Percentiles rank a stretch among this genome's conserved stretches.
phyloP scores from a whole-genome alignment of 2,888 invertebrate species.

The Chirona hameri region DNA sequence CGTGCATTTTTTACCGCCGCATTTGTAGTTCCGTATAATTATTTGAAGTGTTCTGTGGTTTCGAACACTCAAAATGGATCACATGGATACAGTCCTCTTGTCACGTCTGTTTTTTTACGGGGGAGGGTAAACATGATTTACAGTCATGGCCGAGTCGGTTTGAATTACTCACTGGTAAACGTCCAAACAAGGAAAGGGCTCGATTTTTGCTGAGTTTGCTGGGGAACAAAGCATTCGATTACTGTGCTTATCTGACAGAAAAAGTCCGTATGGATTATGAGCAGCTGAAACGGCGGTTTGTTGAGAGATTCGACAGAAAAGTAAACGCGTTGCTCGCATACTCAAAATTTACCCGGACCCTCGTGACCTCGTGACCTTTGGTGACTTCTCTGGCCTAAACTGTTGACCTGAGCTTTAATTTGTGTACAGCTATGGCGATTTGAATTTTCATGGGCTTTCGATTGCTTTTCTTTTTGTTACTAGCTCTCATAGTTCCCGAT shows the following conservation, averaged over 20 bases:
- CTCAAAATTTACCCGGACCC: background rate
- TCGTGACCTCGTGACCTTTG: no score
- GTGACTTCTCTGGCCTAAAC: no score
- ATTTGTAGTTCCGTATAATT: no score
- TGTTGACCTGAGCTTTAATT: no score
- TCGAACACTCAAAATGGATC: background rate
- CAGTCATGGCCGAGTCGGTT: background rate
- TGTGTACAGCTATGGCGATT: no score
- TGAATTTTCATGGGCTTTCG: no score
- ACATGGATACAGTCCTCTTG: background rate
- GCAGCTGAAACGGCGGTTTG: background rate
- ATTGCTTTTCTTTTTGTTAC: no score
- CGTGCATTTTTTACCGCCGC: no score
- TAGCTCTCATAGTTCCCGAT: no score
- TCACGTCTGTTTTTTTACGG: background rate
- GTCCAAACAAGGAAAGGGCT: background rate
- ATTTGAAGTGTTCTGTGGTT: no score
- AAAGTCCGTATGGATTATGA: background rate
- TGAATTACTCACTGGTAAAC: background rate
- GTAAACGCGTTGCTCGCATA: background rate
- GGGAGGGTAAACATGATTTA: background rate
- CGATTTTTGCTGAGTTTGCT: background rate
- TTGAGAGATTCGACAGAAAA: background rate
- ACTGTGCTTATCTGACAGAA: no score
- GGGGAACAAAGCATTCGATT: background rate